Evolutionary conservation across 2,888 invertebrate genomes (phyloP).

Genomic region (Leptinotarsa rubiginosa): DNA sequence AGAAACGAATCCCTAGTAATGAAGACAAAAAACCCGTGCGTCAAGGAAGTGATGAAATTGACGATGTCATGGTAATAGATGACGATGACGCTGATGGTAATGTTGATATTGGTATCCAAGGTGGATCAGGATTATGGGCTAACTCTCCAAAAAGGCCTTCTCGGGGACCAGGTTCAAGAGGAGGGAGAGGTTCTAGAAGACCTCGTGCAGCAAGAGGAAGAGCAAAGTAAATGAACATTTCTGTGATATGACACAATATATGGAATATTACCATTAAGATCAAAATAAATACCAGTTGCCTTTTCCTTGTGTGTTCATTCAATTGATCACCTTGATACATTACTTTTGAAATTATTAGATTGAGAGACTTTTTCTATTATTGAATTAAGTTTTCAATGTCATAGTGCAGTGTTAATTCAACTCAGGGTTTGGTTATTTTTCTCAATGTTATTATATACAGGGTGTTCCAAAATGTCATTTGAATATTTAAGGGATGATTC

Average conservation of each 20-base stretch:
- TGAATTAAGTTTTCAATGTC: too few species aligned
- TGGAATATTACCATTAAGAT: not conserved
- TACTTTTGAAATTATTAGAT: too few species aligned
- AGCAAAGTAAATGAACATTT: conserved; percentile 11
- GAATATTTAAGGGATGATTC: too few species aligned
- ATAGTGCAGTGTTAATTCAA: too few species aligned
- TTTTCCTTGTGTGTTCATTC: too few species aligned
- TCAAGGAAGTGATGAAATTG: conserved; percentile 8
- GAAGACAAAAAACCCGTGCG: not conserved
- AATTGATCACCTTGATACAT: too few species aligned
- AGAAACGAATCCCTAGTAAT: not conserved
- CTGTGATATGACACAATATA: not conserved
- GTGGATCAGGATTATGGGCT: not conserved
- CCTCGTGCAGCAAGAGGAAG: conserved; percentile 19
- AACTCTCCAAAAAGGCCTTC: not conserved
- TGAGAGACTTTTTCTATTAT: too few species aligned
- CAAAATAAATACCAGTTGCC: not conserved
- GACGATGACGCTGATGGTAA: conserved; percentile 15
- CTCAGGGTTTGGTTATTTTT: too few species aligned
- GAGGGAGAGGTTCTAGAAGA: conserved; percentile 19
- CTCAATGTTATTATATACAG: too few species aligned
- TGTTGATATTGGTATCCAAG: conserved; percentile 4
- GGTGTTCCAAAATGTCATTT: too few species aligned
- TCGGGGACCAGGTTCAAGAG: conserved; percentile 8
- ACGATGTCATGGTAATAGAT: conserved; percentile 9